Percentiles rank a stretch among this genome's conserved stretches.
Conservation (phyloP, 2,113 vertebrate species). For the Trinectes maculatus region DNA sequence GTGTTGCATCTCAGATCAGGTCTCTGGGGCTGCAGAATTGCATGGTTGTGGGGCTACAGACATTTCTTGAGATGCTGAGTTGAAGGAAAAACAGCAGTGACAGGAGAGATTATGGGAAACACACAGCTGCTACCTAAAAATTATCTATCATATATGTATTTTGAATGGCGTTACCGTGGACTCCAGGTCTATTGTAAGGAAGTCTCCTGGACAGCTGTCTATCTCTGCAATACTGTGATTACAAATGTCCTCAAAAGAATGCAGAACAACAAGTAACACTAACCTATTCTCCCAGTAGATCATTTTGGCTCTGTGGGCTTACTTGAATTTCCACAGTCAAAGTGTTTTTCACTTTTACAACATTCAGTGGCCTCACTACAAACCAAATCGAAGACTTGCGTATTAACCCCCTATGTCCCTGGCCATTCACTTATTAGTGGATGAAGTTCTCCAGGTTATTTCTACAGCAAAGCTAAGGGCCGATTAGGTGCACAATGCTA, state of each 20-base stretch:
- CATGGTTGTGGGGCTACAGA: neutral
- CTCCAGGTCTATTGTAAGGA: neutral
- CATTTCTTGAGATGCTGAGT: neutral
- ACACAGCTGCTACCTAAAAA: neutral
- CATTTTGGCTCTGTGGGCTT: neutral
- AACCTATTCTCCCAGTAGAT: neutral
- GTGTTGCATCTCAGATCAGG: too few species aligned
- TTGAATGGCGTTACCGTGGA: neutral
- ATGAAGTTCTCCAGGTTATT: neutral
- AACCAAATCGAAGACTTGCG: neutral
- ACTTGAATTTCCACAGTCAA: neutral
- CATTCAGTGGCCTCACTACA: neutral
- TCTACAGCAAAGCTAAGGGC: neutral
- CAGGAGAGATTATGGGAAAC: too few species aligned
- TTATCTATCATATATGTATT: neutral
- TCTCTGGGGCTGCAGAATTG: too few species aligned
- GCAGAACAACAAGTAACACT: neutral
- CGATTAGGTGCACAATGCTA: too few species aligned
- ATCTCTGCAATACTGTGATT: neutral
- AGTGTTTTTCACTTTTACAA: neutral
- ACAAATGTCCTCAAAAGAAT: neutral
- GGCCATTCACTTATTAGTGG: neutral
- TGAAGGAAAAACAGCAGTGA: neutral
- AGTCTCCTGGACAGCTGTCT: neutral
- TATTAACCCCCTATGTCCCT: neutral